Conservation (phyloP, 2,797 vertebrate species). For the Lophotriccus pileatus region DNA sequence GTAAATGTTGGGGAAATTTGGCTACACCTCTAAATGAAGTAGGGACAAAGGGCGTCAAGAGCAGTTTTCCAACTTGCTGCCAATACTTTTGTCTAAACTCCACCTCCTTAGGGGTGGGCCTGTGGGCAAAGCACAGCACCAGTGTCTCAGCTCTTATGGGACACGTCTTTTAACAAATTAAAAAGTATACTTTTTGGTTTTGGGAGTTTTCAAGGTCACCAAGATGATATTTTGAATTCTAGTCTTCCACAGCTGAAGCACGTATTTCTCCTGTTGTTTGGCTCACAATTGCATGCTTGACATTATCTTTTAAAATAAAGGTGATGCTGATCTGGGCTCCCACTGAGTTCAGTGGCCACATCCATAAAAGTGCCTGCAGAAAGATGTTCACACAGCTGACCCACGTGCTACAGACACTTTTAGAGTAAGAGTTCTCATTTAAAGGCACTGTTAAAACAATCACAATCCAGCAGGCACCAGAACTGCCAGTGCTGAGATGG, state of each 20-base stretch:
- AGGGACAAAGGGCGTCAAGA: neutral
- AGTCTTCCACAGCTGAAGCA: neutral
- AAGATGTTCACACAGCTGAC: neutral
- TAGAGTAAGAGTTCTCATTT: neutral
- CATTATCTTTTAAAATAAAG: constrained; percentile 8
- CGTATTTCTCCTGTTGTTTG: neutral
- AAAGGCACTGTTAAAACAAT: neutral
- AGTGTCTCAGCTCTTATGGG: neutral
- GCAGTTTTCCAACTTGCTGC: constrained; percentile 18
- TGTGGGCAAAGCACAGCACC: neutral
- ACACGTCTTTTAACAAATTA: neutral
- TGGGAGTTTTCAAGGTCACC: neutral
- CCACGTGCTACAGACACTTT: neutral
- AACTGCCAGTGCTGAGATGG: accelerated
- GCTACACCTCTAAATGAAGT: constrained; percentile 64
- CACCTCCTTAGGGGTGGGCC: neutral
- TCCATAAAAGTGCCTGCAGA: neutral
- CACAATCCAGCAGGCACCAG: neutral
- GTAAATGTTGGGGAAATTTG: constrained; percentile 60
- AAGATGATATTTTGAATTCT: neutral
- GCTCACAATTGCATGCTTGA: neutral
- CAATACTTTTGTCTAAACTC: neutral
- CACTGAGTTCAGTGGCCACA: neutral
- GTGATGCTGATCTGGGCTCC: neutral
- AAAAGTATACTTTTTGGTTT: neutral